A percentile compares a stretch with the other conserved stretches of the same genome.
phyloP scores from a whole-genome alignment of 2,113 vertebrate species.

The Laticauda colubrina region DNA sequence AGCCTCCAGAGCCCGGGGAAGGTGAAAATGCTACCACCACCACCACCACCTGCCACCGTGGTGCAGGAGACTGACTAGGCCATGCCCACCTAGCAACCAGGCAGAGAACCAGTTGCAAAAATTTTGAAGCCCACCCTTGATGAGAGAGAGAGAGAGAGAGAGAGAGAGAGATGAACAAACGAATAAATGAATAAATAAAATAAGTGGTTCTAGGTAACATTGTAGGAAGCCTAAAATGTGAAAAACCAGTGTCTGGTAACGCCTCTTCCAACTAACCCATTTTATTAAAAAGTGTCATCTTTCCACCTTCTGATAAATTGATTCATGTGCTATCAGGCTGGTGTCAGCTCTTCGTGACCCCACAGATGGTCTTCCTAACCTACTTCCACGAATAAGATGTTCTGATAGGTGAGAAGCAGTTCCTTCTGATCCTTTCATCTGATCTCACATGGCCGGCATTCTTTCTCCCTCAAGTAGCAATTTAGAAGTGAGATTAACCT shows the following conservation, averaged over 20 bases:
- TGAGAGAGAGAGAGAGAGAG: too few relatives aligned
- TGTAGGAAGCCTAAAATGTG: not conserved
- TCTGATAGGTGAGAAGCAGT: not conserved
- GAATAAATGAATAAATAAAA: too few relatives aligned
- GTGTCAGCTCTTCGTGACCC: not conserved
- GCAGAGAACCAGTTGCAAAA: too few relatives aligned
- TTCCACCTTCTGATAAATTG: not conserved
- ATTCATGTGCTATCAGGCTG: not conserved
- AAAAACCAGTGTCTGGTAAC: not conserved
- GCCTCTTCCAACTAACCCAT: not conserved
- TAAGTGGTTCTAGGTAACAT: not conserved
- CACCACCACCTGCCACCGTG: too few relatives aligned
- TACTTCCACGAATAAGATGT: not conserved
- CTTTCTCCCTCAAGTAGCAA: not conserved
- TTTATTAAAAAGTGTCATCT: not conserved
- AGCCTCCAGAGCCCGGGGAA: too few relatives aligned
- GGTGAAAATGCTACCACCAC: too few relatives aligned
- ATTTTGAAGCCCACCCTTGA: too few relatives aligned
- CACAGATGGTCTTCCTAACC: not conserved
- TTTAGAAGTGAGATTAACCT: not conserved
- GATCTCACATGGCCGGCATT: not conserved
- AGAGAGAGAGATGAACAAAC: too few relatives aligned
- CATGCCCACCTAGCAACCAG: too few relatives aligned
- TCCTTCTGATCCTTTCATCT: not conserved
- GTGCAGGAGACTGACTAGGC: too few relatives aligned